These are phyloP conservation scores for Halocynthia aurantium DNA, from an alignment of 23 tunicate genomes.

Conservation along the genomic window DNA sequence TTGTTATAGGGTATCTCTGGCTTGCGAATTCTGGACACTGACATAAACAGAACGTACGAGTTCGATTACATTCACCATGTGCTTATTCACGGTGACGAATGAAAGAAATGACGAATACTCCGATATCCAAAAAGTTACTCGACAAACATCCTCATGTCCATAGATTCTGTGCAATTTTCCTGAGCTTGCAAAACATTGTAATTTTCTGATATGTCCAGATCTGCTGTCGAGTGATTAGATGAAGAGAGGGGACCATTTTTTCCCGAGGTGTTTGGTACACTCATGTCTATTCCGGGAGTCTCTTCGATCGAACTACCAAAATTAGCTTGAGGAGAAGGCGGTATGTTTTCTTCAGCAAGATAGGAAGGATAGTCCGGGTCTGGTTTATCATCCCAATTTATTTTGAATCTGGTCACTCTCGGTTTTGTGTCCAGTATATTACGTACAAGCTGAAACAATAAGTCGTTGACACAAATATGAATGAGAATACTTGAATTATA, in stretches of 20 bases:
- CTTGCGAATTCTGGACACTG: conserved; percentile 51
- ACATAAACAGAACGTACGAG: conserved; percentile 65
- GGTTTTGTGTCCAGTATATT: conserved; percentile 85
- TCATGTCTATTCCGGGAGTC: neutral
- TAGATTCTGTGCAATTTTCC: conserved; percentile 21
- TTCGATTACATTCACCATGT: conserved; percentile 82
- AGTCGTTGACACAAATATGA: neutral
- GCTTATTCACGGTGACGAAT: conserved; percentile 18
- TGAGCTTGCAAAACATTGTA: neutral
- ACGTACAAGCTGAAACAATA: conserved; percentile 37
- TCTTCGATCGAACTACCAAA: conserved; percentile 27
- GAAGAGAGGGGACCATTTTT: conserved; percentile 33
- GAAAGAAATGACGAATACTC: neutral
- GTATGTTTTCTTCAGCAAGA: conserved; percentile 12
- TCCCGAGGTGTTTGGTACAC: no score
- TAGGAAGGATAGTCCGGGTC: neutral
- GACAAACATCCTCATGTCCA: conserved; percentile 32
- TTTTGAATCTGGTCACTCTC: conserved; percentile 83
- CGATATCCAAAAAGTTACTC: neutral
- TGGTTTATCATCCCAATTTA: conserved; percentile 86
- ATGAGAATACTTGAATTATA: no score
- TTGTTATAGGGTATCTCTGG: conserved; percentile 51
- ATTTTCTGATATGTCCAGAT: no score
- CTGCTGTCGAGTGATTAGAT: neutral
- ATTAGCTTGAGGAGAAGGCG: conserved; percentile 24